phyloP scores from a whole-genome alignment of 1,140 invertebrate genomes.

The Drosophila melanogaster region Release_6_plus_ISO1_MT NT_037436.4:3080001-3080500 shows the following conservation, averaged over 20 bases:
- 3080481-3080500: constrained; percentile 29
- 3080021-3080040: neutral
- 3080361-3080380: constrained; percentile 26
- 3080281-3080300: constrained; percentile 59
- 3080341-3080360: constrained; percentile 12
- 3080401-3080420: neutral
- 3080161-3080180: constrained; percentile 5
- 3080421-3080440: constrained; percentile 48
- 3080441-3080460: constrained; percentile 24
- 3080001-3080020: neutral
- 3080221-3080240: constrained; percentile 1
- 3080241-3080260: constrained; percentile 34
- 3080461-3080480: constrained; percentile 57
- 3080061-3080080: neutral
- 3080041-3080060: constrained; percentile 3
- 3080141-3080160: neutral
- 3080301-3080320: constrained; percentile 37
- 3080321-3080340: constrained; percentile 51
- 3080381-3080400: neutral
- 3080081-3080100: neutral
- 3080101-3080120: constrained; percentile 6
- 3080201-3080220: neutral
- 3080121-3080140: constrained; percentile 12
- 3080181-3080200: neutral
- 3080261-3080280: constrained; percentile 56